A percentile compares a stretch with the other conserved stretches of the same genome.
These are phyloP conservation scores for Machimus rusticus DNA, from an alignment of 2,888 invertebrate genomes.

Conservation along the genomic window DNA sequence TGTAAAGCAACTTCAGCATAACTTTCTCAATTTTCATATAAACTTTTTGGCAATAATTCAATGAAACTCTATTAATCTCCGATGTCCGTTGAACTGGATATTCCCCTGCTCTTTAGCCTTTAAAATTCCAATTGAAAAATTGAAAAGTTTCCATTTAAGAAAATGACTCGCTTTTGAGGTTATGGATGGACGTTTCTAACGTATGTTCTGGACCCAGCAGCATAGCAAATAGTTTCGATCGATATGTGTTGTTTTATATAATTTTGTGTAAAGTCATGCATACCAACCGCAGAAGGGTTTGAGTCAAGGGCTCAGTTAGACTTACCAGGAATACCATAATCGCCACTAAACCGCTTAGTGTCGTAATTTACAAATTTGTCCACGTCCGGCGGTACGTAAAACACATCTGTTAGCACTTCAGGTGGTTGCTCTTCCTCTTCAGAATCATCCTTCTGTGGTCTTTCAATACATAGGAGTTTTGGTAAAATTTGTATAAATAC, in stretches of 20 bases:
- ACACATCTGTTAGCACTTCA: constrained; percentile 82
- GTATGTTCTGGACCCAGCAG: not conserved
- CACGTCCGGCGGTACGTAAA: constrained; percentile 72
- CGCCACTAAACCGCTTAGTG: constrained; percentile 70
- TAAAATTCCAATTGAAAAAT: not conserved
- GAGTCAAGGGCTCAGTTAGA: not conserved
- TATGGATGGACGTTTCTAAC: not conserved
- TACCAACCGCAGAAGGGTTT: not conserved
- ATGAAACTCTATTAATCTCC: constrained; percentile 16
- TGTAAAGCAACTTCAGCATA: not conserved
- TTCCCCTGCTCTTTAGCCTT: not conserved
- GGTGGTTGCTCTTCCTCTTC: constrained; percentile 68
- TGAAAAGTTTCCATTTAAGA: not conserved
- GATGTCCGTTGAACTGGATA: not conserved
- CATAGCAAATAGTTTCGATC: not conserved
- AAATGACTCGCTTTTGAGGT: not conserved
- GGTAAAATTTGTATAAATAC: constrained; percentile 87
- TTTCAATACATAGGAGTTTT: constrained; percentile 84
- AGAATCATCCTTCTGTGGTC: constrained; percentile 81
- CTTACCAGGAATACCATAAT: constrained; percentile 74
- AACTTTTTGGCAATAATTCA: constrained; percentile 28
- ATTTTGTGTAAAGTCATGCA: not conserved
- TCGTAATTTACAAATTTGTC: constrained; percentile 72
- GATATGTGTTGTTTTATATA: not conserved
- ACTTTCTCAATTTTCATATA: not conserved